These are phyloP conservation scores for Sebastes cheni DNA, from an alignment of 2,797 vertebrate genomes.

Conservation along the genomic window DNA sequence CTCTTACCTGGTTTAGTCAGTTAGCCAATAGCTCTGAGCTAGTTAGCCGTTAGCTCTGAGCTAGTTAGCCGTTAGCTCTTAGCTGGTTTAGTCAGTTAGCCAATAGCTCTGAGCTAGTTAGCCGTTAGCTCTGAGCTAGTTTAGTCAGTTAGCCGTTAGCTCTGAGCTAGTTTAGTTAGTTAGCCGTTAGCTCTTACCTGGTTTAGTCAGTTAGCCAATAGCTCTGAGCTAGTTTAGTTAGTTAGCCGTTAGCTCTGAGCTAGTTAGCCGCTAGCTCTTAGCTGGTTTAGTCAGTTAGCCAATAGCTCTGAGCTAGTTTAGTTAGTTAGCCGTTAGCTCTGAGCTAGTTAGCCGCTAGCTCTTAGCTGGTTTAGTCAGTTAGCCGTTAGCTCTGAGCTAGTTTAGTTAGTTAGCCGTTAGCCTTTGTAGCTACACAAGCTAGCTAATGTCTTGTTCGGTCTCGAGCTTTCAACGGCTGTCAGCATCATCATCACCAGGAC, in stretches of 20 bases:
- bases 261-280: too few species aligned
- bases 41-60: too few species aligned
- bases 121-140: too few species aligned
- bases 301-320: too few species aligned
- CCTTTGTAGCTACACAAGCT: background rate
- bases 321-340: background rate
- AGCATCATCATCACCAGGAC: conserved; percentile 23
- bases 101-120: background rate
- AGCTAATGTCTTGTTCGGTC: conserved; percentile 38
- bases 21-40: background rate
- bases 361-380: too few species aligned
- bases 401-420: background rate
- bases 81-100: too few species aligned
- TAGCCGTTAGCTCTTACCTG: background rate
- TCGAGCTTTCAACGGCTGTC: conserved; percentile 12
- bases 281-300: too few species aligned
- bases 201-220: background rate
- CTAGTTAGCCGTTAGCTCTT: background rate
- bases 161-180: background rate
- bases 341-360: too few species aligned
- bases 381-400: background rate
- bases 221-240: too few species aligned
- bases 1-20: too few species aligned
- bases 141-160: background rate
- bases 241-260: too few species aligned